Evolutionary conservation across 2,113 vertebrate genomes (phyloP), one percentile per base, ranked within the genome.

Genomic region (Antennarius striatus): DNA sequence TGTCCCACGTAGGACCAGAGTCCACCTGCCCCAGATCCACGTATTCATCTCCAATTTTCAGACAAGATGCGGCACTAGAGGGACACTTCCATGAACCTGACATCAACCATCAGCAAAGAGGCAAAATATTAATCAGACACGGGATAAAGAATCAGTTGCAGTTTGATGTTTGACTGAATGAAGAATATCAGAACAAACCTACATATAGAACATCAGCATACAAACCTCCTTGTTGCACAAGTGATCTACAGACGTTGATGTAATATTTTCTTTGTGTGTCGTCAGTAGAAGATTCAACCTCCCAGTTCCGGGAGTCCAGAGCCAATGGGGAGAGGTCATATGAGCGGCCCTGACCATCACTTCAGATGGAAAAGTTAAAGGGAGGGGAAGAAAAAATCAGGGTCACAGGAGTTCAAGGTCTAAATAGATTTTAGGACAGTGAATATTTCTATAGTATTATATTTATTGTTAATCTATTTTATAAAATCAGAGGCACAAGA

Each of bases 241-340:
- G 87, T 0, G 96, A 93, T 88, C 93, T 95, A 94, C 98, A 99
- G 29, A 99, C 91, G 0, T 98, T 98, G 81, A 99, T 94, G 71
- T 95, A 95, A 79, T 93, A 98, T 0, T 60, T 82, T 55, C 90
- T 94, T 10, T 85, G 53, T 0, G 74, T 64, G 79, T 89, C 67
- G 5, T 74, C 80, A 0, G 89, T 85, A 0, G 86, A 10, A 0
- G 88, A 47, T 50, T 92, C 79, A 0, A 92, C 94, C 59, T 95
- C 92, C 96, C 96, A 99, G 72, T 98, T 98, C 30, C 86, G 73
- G 11, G 87, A 92, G 47, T 95, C 92, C 71, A 90, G 61, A 0
- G 95, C 94, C 82, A 99, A 89, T 51, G 95, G 66, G 0, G 97
- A 98, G 39, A 99, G 93, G 84, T 99, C 97, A 10, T 94, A 97